A percentile compares a stretch with the other conserved stretches of the same genome.
phyloP scores from a whole-genome alignment of 2,888 invertebrate species.

The Nectonema munidae region DNA sequence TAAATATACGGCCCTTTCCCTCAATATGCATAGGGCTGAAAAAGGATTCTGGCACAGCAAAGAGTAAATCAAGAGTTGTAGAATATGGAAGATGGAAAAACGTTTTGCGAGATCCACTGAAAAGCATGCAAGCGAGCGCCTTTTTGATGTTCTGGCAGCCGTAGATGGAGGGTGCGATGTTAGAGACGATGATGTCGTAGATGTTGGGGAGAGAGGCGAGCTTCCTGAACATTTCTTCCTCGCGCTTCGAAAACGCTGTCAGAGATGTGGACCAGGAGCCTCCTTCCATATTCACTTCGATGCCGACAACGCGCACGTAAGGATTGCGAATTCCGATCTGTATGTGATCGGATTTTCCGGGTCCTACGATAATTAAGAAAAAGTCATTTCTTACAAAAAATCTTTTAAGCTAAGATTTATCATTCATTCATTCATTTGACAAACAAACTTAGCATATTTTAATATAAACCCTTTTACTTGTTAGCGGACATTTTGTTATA shows the following conservation, averaged over 20 bases:
- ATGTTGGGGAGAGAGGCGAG: constrained; percentile 51
- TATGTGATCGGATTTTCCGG: constrained; percentile 22
- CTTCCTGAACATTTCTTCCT: constrained; percentile 30
- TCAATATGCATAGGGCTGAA: too few relatives aligned
- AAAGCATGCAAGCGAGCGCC: constrained; percentile 64
- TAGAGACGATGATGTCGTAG: constrained; percentile 51
- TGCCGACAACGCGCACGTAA: constrained; percentile 68
- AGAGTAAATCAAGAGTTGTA: too few relatives aligned
- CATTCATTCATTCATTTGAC: too few relatives aligned
- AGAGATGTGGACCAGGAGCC: neutral
- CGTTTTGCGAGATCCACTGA: constrained; percentile 42
- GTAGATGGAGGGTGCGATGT: constrained; percentile 82
- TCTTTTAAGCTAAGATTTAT: too few relatives aligned
- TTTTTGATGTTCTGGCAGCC: constrained; percentile 77
- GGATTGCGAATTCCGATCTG: constrained; percentile 59
- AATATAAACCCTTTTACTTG: too few relatives aligned
- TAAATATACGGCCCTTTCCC: too few relatives aligned
- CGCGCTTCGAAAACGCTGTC: neutral
- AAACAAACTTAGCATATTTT: too few relatives aligned
- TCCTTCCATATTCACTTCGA: constrained; percentile 37
- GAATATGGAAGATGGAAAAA: too few relatives aligned
- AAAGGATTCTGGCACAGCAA: too few relatives aligned
- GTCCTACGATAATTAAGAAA: too few relatives aligned
- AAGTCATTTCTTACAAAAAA: too few relatives aligned
- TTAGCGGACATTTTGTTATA: too few relatives aligned